Percentiles rank a stretch among this genome's conserved stretches.
phyloP scores from a whole-genome alignment of 2,113 vertebrate species.

The Oxyruncus cristatus region DNA sequence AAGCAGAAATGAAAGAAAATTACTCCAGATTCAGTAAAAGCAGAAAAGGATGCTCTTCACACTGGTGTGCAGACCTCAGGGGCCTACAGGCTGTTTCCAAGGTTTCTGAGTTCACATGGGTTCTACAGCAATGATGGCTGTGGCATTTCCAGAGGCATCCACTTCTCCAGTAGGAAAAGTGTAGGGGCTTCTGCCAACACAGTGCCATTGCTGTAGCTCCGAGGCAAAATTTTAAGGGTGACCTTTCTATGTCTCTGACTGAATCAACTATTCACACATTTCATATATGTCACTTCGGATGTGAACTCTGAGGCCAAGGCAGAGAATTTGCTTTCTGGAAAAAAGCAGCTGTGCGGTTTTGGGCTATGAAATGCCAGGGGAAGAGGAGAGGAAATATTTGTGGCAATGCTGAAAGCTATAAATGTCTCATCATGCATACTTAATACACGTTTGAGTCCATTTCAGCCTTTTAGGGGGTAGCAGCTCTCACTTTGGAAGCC shows the following conservation, averaged over 20 bases:
- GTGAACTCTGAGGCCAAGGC: background rate
- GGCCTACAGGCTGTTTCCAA: background rate
- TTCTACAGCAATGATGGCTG: rapidly evolving
- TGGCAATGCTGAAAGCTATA: slow-evolving; percentile 52
- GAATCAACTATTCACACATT: background rate
- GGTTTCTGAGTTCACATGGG: background rate
- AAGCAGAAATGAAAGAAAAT: background rate
- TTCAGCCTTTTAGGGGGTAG: slow-evolving; percentile 36
- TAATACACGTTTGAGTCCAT: slow-evolving; percentile 50
- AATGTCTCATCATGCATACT: slow-evolving; percentile 58
- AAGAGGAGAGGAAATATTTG: slow-evolving; percentile 59
- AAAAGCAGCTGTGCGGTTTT: slow-evolving; percentile 4
- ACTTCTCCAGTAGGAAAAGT: background rate
- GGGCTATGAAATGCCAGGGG: slow-evolving; percentile 26
- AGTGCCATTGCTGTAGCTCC: background rate
- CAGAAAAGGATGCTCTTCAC: background rate
- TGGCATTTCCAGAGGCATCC: background rate
- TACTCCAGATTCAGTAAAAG: background rate
- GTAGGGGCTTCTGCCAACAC: background rate
- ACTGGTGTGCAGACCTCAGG: background rate
- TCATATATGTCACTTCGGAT: background rate
- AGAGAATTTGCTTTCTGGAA: background rate
- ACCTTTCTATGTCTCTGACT: background rate
- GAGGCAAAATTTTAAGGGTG: background rate
- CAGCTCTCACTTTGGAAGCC: background rate